Evolutionary conservation across 2,797 vertebrate genomes (phyloP), one percentile per base, ranked within the genome.

Genomic region (Mycteria americana): DNA sequence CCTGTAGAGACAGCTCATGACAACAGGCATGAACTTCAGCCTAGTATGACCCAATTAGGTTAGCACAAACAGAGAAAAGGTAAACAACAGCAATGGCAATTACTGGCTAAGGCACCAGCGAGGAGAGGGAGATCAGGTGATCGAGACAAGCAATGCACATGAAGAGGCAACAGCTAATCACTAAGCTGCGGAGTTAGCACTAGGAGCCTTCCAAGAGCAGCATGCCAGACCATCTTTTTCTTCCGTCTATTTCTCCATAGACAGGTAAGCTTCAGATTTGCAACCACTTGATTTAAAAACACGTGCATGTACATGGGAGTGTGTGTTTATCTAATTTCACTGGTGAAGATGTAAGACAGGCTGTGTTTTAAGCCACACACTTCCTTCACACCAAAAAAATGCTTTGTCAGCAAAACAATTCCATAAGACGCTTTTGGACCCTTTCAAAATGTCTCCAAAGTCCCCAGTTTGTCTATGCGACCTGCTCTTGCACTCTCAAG

Each of bases 251-350:
- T 65, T 63, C 24, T 51, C 30, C 67, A 63, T 0, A 62, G 25
- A 46, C 10, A 73, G 41, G 41, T 18, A 77, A 48, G 45, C 25
- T 70, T 53, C 65, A 54, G 57, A 81, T 65, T 54, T 53, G 35
- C 27, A 80, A 37, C 17, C 41, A 17, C 31, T n/a, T 57, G n/a
- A 74, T 65, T 81, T 69, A 31, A 62, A 77, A 87, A 17, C 18
- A 51, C 0, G 5, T 39, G 27, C 46, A 25, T 17, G 23, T 0
- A 0, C 37, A 23, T 7, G 3, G 13, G 10, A 1, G 28, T 7
- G 24, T 43, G 13, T 6, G 4, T 33, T 46, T 33, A 35, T 17
- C 11, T n/a, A 17, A 63, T 15, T 81, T 35, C 48, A 72, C 35
- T 16, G 9, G 22, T 53, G 11, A 73, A 64, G 12, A 25, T n/a